These are phyloP conservation scores for Drosophila gunungcola DNA, from an alignment of 1,140 invertebrate species.

Conservation along the genomic window DNA sequence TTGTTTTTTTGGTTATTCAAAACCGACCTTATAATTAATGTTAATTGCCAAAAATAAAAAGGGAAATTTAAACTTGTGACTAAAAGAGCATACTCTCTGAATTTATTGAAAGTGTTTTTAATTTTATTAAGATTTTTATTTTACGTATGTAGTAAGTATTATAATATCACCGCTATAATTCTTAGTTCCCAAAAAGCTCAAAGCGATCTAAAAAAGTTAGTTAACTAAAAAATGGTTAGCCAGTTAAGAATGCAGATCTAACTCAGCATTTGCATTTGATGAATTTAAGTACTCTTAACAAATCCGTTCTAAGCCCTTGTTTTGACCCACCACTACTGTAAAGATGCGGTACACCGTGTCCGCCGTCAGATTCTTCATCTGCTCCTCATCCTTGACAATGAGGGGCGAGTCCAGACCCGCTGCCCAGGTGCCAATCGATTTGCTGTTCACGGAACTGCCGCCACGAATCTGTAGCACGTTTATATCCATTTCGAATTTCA, in stretches of 20 bases:
- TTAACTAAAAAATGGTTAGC: no score
- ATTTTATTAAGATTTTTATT: background rate
- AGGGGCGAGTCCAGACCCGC: constrained; percentile 88
- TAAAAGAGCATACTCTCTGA: background rate
- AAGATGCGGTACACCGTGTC: constrained; percentile 92
- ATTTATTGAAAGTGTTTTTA: background rate
- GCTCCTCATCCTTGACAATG: constrained; percentile 87
- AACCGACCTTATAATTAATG: no score
- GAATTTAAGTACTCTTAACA: background rate
- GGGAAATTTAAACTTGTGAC: background rate
- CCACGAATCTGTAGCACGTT: constrained; percentile 88
- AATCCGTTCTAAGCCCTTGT: background rate
- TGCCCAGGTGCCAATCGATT: constrained; percentile 88
- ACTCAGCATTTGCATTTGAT: no score
- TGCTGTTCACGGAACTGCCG: constrained; percentile 88
- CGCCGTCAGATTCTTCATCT: constrained; percentile 91
- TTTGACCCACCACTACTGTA: constrained; percentile 88
- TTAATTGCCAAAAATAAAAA: no score
- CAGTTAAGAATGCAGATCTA: no score
- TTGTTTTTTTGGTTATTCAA: no score
- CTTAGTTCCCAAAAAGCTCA: no score
- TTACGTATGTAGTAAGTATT: background rate
- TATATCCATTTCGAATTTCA: constrained; percentile 90
- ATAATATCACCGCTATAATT: no score
- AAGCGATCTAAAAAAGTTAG: no score